Conservation (phyloP, 2,113 vertebrate genomes). For the Brachyhypopomus occidentalis region DNA sequence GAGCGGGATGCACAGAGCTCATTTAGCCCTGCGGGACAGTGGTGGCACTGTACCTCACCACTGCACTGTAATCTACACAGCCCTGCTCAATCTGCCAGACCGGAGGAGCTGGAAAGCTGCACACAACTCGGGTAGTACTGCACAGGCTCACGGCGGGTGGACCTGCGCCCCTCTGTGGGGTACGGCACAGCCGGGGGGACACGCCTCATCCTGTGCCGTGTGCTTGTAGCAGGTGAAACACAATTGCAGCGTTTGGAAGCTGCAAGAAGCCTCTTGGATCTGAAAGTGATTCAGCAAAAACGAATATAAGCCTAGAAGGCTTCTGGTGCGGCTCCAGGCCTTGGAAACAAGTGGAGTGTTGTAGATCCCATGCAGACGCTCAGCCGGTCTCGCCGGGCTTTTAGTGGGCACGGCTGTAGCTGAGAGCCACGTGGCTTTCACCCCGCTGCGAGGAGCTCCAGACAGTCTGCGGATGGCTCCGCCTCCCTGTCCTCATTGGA, state of each 20-base stretch:
- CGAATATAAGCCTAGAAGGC: not conserved
- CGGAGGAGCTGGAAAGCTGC: not conserved
- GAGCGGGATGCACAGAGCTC: not conserved
- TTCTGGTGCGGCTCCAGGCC: not conserved
- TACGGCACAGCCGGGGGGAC: too few species aligned
- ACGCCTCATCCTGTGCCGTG: too few species aligned
- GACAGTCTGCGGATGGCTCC: not conserved
- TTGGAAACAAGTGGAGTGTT: not conserved
- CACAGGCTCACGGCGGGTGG: too few species aligned
- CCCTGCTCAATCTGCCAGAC: slow-evolving; percentile 7
- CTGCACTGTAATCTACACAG: slow-evolving; percentile 29
- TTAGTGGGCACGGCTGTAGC: not conserved
- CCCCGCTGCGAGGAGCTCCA: not conserved
- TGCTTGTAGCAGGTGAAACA: too few species aligned
- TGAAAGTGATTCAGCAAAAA: not conserved
- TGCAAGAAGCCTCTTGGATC: not conserved
- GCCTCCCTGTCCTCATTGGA: not conserved
- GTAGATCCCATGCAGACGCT: not conserved
- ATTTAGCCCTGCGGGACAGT: slow-evolving; percentile 25
- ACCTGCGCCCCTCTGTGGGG: too few species aligned
- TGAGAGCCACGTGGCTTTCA: not conserved
- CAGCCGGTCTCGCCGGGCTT: not conserved
- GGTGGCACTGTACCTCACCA: too few species aligned
- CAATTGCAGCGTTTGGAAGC: too few species aligned
- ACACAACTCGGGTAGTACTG: too few species aligned